Percentiles rank a stretch among this genome's conserved stretches.
phyloP scores from a whole-genome alignment of 2,888 invertebrate species.

The Trichopoda pennipes region DNA sequence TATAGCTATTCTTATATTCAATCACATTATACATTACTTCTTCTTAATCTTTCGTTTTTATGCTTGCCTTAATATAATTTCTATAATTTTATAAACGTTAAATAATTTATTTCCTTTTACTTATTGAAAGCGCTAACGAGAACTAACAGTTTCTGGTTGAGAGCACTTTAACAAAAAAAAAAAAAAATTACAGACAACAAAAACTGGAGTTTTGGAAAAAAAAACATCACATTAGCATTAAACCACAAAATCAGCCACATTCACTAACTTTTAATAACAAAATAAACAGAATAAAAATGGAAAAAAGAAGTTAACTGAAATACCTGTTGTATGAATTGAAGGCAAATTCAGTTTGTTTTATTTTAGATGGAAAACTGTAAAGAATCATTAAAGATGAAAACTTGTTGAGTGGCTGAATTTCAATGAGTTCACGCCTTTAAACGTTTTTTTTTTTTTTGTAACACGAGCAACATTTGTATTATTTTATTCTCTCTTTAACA shows the following conservation, averaged over 20 bases:
- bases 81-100: constrained; percentile 30
- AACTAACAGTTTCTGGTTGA: constrained; percentile 61
- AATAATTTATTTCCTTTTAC: constrained; percentile 27
- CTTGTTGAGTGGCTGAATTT: constrained; percentile 72
- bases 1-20: neutral
- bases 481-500: constrained; percentile 27
- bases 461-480: constrained; percentile 24
- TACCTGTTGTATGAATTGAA: constrained; percentile 46
- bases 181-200: neutral
- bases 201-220: constrained; percentile 21
- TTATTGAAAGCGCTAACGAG: constrained; percentile 49
- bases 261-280: constrained; percentile 43
- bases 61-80: constrained; percentile 14
- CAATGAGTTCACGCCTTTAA: constrained; percentile 78
- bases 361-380: constrained; percentile 56
- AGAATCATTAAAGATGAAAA: constrained; percentile 66
- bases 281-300: constrained; percentile 7
- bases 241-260: constrained; percentile 50
- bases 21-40: neutral
- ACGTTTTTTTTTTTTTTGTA: constrained; percentile 32
- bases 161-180: constrained; percentile 54
- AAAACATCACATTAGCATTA: constrained; percentile 46
- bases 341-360: neutral
- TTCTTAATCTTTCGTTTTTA: neutral
- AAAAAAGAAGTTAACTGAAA: constrained; percentile 36